Base-by-base conservation (phyloP, 2,113 vertebrate species). In the Clarias magur region DNA sequence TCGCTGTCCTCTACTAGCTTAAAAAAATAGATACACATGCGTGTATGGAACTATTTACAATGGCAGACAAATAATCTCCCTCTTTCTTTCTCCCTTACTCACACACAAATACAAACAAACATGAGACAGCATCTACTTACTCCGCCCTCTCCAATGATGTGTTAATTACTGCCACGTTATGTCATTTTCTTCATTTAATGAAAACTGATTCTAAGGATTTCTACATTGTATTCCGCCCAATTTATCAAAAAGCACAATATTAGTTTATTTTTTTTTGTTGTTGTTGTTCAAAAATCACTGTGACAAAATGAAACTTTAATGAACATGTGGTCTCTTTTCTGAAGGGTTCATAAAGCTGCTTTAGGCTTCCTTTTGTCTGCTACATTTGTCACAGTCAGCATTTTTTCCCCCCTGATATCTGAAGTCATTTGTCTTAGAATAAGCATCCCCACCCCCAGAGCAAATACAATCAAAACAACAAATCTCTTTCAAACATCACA, bases 1-100 rank as follows among this genome's bases (percentile, higher is more conserved):
- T 91, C 92, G 87, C 91, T 89, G 90, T 92, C 89, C 90, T 87
- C 88, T 56, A 53, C 56, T 23, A 38, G 27, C 75, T 82, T 75
- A 63, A 63, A 78, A 62, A 62, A 34, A 89, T 25, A 84, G 75
- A 83, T 53, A 82, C 73, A 89, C 88, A 88, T 85, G 83, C 57
- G 34, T 23, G 5, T 82, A 78, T 85, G 86, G 82, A 85, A 88
- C 25, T 82, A 89, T 87, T 86, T 79, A 84, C 48, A 83, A 79
- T 82, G 53, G 56, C 83, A 68, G 30, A 62, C 30, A 25, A 30
- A 60, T 81, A 62, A 81, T 62, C 79, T 23, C 21, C 80, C 76
- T 80, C 82, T 63, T 65, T 57, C 73, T 4, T 19, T 79, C 84
- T 88, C 85, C 80, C 82, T 89, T 75, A 90, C 89, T 88, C 86